Percentiles rank a stretch among this genome's conserved stretches.
Conservation (phyloP, 1,140 invertebrate genomes). For the Meloidogyne chitwoodi region DNA sequence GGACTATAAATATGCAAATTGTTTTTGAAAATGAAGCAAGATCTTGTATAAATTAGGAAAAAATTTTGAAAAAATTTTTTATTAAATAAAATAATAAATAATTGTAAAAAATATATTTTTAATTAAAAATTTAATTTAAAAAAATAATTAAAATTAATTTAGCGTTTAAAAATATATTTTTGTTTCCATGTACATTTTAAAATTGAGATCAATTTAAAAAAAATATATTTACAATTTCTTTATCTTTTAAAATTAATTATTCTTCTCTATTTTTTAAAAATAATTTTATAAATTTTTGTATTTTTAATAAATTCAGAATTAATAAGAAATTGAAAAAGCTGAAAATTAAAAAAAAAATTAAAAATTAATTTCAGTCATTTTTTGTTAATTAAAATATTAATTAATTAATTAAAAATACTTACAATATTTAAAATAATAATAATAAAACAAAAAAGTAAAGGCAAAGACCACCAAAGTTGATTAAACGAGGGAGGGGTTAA, state of each 20-base stretch:
- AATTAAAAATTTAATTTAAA: neutral
- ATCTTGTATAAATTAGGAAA: conserved; percentile 29
- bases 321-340: neutral
- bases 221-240: too few species aligned
- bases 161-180: too few species aligned
- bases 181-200: too few species aligned
- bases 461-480: neutral
- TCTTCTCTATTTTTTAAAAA: neutral
- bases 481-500: neutral
- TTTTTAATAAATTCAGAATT: neutral
- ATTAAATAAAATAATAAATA: neutral
- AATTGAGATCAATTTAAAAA: too few species aligned
- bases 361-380: too few species aligned
- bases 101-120: neutral
- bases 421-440: neutral
- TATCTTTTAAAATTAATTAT: too few species aligned
- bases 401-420: neutral
- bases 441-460: neutral
- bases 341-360: neutral
- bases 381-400: too few species aligned
- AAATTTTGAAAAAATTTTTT: neutral
- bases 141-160: too few species aligned
- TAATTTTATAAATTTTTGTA: neutral
- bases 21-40: conserved; percentile 34
- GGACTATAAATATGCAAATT: conserved; percentile 41